These are phyloP conservation scores for Lycocorax pyrrhopterus DNA, from an alignment of 2,113 vertebrate genomes.

Conservation along the genomic window DNA sequence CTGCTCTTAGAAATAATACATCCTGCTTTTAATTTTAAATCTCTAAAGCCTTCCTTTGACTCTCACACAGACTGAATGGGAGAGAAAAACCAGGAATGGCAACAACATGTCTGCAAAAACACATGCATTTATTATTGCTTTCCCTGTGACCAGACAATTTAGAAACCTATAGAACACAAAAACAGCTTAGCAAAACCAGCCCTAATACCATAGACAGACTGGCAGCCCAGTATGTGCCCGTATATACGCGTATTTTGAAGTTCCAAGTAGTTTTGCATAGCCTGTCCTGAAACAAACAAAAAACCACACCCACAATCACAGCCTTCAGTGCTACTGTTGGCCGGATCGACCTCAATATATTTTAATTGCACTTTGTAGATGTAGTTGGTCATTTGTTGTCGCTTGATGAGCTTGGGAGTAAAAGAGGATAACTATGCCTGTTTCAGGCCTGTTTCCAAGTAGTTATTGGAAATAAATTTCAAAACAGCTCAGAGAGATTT, in stretches of 20 bases:
- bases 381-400: background rate
- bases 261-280: background rate
- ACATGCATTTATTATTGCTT: background rate
- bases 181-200: background rate
- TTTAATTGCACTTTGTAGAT: background rate
- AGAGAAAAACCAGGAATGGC: background rate
- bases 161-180: background rate
- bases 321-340: background rate
- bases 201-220: accelerated
- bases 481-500: background rate
- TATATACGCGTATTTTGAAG: background rate
- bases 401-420: background rate
- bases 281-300: background rate
- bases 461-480: background rate
- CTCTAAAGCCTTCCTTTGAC: background rate
- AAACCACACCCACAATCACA: background rate
- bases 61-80: background rate
- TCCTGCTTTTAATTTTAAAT: background rate
- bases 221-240: background rate
- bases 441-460: background rate
- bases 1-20: background rate
- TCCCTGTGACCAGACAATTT: background rate
- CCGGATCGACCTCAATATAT: background rate
- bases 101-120: background rate
- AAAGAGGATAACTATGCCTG: background rate